Evolutionary conservation across 1,140 invertebrate genomes (phyloP).

Genomic region (Solen grandis): DNA sequence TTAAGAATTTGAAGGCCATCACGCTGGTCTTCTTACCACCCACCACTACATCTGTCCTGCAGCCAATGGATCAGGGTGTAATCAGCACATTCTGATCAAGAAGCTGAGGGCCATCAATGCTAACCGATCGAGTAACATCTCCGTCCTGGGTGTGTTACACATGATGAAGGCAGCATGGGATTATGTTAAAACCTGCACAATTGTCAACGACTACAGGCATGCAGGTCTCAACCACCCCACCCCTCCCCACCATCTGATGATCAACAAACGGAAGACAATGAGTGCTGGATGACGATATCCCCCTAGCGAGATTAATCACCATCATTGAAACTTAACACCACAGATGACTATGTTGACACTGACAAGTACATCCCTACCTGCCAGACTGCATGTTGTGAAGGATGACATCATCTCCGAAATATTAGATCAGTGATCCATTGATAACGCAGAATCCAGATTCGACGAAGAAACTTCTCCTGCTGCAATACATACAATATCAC

Average conservation of each 20-base stretch:
- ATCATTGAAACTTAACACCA: neutral
- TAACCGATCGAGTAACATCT: neutral
- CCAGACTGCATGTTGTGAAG: neutral
- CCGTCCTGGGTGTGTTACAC: constrained; percentile 37
- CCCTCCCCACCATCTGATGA: neutral
- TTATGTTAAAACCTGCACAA: constrained; percentile 18
- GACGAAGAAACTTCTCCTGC: too few relatives aligned
- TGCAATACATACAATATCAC: too few relatives aligned
- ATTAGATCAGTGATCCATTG: too few relatives aligned
- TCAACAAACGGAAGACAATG: neutral
- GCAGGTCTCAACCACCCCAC: neutral
- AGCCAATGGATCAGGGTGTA: too few relatives aligned
- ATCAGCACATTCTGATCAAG: too few relatives aligned
- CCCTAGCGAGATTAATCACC: neutral
- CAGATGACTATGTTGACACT: neutral
- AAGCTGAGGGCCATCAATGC: neutral
- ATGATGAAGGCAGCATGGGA: constrained; percentile 46
- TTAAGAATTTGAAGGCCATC: too few relatives aligned
- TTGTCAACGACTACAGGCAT: constrained; percentile 29
- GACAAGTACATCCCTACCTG: neutral
- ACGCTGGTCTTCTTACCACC: too few relatives aligned
- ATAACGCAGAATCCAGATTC: too few relatives aligned
- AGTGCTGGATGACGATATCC: neutral
- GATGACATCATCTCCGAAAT: constrained; percentile 22
- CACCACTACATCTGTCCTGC: too few relatives aligned